phyloP scores from a whole-genome alignment of 2,113 vertebrate species.

The Siniperca chuatsi region DNA sequence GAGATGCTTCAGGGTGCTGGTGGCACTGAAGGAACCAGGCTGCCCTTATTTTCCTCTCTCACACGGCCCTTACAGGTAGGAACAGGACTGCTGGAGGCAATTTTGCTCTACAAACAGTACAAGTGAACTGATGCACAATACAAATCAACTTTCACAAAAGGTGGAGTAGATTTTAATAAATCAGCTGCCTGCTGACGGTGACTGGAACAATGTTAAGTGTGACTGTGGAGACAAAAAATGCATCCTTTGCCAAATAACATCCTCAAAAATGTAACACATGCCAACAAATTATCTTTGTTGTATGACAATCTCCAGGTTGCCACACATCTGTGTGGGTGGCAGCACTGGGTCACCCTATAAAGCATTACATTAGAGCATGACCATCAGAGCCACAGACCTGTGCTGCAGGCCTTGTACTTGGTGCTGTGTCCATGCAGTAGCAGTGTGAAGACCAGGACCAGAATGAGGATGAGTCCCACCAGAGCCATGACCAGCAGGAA shows the following conservation, averaged over 20 bases:
- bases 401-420: conserved; percentile 89
- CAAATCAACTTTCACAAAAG: conserved; percentile 8
- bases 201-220: neutral
- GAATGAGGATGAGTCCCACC: conserved; percentile 91
- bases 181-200: neutral
- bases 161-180: neutral
- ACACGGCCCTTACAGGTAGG: conserved; percentile 8
- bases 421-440: conserved; percentile 91
- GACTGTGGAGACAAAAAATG: neutral
- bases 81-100: conserved; percentile 31
- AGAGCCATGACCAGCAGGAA: conserved; percentile 95
- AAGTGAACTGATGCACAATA: neutral
- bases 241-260: neutral
- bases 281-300: neutral
- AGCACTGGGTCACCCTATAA: neutral
- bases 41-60: conserved; percentile 39
- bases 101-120: conserved; percentile 5
- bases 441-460: conserved; percentile 91
- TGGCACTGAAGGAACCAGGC: conserved; percentile 21
- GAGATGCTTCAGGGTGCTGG: conserved; percentile 15
- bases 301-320: neutral
- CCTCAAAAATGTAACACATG: neutral
- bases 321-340: neutral
- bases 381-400: conserved; percentile 82
- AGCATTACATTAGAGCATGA: neutral